Conservation (phyloP, 2,113 vertebrate species). For the Riparia riparia region DNA sequence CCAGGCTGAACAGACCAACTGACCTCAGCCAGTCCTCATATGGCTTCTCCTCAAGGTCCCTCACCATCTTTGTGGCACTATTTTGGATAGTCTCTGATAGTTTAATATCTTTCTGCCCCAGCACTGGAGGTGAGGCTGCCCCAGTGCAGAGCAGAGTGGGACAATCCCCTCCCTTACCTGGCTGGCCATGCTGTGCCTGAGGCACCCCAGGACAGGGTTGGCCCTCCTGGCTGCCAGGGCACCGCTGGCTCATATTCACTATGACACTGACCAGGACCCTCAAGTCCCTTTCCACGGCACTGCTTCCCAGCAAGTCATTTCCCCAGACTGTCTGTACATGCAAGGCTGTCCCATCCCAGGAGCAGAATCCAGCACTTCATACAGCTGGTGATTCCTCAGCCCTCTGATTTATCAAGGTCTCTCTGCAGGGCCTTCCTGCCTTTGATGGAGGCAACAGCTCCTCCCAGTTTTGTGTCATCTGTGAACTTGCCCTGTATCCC, state of each 20-base stretch:
- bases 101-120: background rate
- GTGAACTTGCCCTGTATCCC: background rate
- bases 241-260: fast-evolving
- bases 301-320: background rate
- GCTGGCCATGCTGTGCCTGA: fast-evolving
- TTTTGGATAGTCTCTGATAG: background rate
- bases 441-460: fast-evolving
- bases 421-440: background rate
- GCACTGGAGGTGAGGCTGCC: background rate
- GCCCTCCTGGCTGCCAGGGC: background rate
- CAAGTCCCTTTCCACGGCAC: background rate
- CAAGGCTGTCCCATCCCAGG: background rate
- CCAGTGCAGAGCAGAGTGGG: background rate
- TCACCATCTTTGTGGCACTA: background rate
- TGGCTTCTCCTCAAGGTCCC: background rate
- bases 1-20: background rate
- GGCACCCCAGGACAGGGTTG: fast-evolving
- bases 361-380: background rate
- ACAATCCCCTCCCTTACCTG: fast-evolving
- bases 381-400: background rate
- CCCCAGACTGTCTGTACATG: background rate
- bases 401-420: background rate
- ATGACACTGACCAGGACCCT: fast-evolving
- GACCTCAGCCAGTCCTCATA: background rate
- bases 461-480: background rate